Conservation (phyloP, 2,797 vertebrate species). For the Mormyrus hasselquistii region DNA sequence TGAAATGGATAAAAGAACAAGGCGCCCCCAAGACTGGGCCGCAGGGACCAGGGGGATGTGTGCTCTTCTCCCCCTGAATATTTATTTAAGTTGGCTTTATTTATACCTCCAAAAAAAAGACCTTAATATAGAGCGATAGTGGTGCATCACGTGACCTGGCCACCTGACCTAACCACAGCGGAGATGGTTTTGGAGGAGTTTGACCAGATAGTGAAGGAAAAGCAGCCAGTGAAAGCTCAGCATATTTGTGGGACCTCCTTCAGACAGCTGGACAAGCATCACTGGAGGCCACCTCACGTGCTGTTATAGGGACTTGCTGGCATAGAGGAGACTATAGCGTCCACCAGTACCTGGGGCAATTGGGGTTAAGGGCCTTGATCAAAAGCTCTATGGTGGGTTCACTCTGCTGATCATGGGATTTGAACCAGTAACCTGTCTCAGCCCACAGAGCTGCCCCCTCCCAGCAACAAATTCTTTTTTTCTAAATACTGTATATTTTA, state of each 20-base stretch:
- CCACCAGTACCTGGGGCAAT: background rate
- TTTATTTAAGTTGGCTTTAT: background rate
- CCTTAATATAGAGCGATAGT: background rate
- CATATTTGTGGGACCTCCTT: background rate
- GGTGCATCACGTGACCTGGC: background rate
- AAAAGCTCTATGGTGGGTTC: background rate
- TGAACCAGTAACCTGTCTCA: background rate
- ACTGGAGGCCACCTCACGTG: no score
- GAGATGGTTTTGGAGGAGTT: background rate
- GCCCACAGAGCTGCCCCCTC: background rate
- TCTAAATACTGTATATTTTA: background rate
- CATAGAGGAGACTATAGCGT: no score
- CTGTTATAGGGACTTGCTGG: no score
- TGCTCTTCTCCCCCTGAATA: background rate
- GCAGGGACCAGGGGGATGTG: background rate
- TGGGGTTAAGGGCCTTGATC: background rate
- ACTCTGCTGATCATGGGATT: background rate
- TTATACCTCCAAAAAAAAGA: background rate
- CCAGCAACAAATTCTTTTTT: background rate
- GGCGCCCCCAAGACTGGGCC: background rate
- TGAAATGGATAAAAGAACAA: background rate
- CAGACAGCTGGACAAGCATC: background rate
- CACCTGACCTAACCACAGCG: background rate
- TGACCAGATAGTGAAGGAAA: background rate
- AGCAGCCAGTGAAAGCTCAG: background rate